A percentile compares a stretch with the other conserved stretches of the same genome.
phyloP scores from a whole-genome alignment of 2,113 vertebrate species.

The Anhinga anhinga region DNA sequence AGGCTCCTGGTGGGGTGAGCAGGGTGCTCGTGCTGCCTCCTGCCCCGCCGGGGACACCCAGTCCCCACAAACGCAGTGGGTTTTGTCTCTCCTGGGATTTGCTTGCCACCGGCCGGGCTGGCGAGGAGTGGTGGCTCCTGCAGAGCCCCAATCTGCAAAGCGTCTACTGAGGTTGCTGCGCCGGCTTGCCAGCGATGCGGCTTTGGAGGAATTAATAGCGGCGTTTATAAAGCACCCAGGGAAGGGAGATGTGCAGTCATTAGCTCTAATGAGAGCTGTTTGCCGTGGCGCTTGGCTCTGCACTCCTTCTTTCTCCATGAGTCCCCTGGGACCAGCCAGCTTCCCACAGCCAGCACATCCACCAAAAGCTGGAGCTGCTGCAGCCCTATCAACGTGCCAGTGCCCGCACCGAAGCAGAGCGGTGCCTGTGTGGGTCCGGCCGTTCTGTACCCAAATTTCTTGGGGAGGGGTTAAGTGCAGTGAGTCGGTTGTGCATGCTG shows the following conservation, averaged over 20 bases:
- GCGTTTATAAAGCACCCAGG: not conserved
- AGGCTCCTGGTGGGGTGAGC: rapidly evolving
- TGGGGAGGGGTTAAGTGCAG: rapidly evolving
- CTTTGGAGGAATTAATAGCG: slow-evolving; percentile 18
- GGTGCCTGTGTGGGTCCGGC: rapidly evolving
- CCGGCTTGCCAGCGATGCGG: not conserved
- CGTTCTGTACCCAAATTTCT: rapidly evolving
- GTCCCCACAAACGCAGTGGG: not conserved
- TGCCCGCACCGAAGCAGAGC: not conserved
- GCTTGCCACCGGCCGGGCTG: rapidly evolving
- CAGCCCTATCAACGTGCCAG: not conserved
- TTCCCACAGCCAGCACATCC: not conserved
- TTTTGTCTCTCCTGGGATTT: not conserved
- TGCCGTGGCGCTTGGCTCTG: not conserved
- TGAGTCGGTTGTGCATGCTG: rapidly evolving
- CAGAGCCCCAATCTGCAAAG: not conserved
- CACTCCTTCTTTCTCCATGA: not conserved
- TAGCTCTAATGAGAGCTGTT: not conserved
- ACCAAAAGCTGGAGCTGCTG: not conserved
- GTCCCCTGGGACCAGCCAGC: not conserved
- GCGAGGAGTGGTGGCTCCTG: rapidly evolving
- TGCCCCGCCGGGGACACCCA: not conserved
- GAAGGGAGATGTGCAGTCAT: not conserved
- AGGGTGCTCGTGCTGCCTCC: not conserved
- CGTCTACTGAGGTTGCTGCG: not conserved